Percentiles rank a stretch among this genome's conserved stretches.
Conservation (phyloP, 2,113 vertebrate species). For the Caranx ignobilis region DNA sequence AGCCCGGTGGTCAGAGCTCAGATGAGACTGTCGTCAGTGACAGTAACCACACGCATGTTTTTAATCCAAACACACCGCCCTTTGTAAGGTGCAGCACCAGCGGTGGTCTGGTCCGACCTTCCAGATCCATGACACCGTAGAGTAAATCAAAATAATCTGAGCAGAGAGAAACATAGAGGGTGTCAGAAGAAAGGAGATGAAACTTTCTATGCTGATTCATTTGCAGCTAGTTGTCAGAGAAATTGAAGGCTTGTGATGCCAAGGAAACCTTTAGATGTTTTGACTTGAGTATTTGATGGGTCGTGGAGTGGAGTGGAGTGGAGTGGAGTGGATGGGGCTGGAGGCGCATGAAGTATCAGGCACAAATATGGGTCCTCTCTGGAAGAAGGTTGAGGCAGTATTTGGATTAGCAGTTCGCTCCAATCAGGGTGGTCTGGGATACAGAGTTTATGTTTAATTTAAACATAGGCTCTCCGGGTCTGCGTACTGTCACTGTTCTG, state of each 20-base stretch:
- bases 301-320: not conserved
- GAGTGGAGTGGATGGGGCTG: not conserved
- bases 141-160: constrained; percentile 39
- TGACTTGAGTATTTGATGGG: not conserved
- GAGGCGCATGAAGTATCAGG: constrained; percentile 19
- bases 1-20: constrained; percentile 21
- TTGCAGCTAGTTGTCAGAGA: not conserved
- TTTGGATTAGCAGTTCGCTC: constrained; percentile 61
- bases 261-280: not conserved
- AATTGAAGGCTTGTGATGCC: not conserved
- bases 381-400: constrained; percentile 30
- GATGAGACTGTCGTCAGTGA: constrained; percentile 53
- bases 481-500: constrained; percentile 59
- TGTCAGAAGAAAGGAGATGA: not conserved
- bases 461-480: constrained; percentile 62
- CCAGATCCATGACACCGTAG: constrained; percentile 13
- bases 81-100: constrained; percentile 21
- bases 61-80: constrained; percentile 60
- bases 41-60: constrained; percentile 62
- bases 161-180: not conserved
- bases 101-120: constrained; percentile 47
- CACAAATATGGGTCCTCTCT: constrained; percentile 54
- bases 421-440: constrained; percentile 71
- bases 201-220: not conserved
- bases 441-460: constrained; percentile 67